A percentile compares a stretch with the other conserved stretches of the same genome.
phyloP scores from a whole-genome alignment of 2,113 vertebrate genomes.

The Albula glossodonta region DNA sequence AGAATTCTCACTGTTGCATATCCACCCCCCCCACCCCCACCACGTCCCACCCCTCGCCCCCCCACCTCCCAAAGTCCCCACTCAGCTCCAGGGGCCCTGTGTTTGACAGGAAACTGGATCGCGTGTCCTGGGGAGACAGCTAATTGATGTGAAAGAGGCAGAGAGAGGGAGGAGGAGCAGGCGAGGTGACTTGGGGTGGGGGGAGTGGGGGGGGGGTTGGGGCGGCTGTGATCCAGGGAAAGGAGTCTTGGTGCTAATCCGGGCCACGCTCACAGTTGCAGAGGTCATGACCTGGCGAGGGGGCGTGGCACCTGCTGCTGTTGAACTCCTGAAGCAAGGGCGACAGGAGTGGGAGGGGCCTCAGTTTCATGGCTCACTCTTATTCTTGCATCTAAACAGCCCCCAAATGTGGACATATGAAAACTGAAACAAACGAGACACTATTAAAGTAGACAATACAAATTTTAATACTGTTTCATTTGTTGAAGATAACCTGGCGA shows the following conservation, averaged over 20 bases:
- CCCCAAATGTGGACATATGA: not conserved
- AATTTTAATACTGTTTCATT: not conserved
- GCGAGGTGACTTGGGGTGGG: constrained; percentile 26
- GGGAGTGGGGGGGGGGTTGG: constrained; percentile 38
- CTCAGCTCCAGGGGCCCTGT: constrained; percentile 49
- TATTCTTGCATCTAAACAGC: not conserved
- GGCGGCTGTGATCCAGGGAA: not conserved
- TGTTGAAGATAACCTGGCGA: not conserved
- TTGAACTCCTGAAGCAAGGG: not conserved
- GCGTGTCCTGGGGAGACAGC: constrained; percentile 55
- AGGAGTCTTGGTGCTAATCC: not conserved
- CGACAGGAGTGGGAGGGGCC: not conserved
- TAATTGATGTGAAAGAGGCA: constrained; percentile 56
- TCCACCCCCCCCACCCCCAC: constrained; percentile 39
- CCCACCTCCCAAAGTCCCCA: constrained; percentile 51
- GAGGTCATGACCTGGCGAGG: constrained; percentile 5
- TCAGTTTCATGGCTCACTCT: not conserved
- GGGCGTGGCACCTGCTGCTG: not conserved
- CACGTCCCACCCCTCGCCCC: constrained; percentile 35
- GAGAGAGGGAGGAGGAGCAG: constrained; percentile 40
- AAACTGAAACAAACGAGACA: not conserved
- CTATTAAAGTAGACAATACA: not conserved
- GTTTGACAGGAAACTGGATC: constrained; percentile 44
- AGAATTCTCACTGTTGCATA: constrained; percentile 44
- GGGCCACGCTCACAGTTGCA: not conserved